Evolutionary conservation across 2,888 invertebrate species (phyloP).

Genomic region (Cenopis cana): DNA sequence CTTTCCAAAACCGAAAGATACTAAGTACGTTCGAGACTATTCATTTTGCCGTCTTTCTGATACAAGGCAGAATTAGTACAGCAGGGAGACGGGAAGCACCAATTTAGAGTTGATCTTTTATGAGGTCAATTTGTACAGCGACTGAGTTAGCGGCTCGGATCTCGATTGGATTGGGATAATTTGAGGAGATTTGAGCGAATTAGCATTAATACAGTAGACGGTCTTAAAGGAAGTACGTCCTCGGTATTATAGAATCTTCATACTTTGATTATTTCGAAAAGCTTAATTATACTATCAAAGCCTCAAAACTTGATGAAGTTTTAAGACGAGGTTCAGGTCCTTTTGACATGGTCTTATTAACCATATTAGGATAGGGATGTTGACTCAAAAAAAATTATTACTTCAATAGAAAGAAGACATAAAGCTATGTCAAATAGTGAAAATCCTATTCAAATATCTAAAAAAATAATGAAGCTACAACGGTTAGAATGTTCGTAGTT

Average conservation of each 20-base stretch:
- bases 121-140: constrained; percentile 44
- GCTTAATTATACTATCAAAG: too few species aligned
- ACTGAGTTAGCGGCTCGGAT: constrained; percentile 29
- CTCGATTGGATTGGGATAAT: constrained; percentile 38
- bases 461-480: too few species aligned
- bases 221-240: not conserved
- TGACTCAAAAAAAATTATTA: too few species aligned
- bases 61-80: constrained; percentile 8
- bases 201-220: constrained; percentile 1
- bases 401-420: too few species aligned
- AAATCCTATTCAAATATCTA: too few species aligned
- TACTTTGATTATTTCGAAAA: too few species aligned
- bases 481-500: too few species aligned
- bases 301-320: too few species aligned
- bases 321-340: too few species aligned
- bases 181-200: constrained; percentile 28
- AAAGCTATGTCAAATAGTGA: too few species aligned
- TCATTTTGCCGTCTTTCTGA: not conserved
- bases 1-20: not conserved
- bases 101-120: constrained; percentile 43
- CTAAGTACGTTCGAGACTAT: not conserved
- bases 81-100: constrained; percentile 42
- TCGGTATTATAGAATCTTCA: not conserved
- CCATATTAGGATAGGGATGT: too few species aligned
- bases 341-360: too few species aligned